These are phyloP conservation scores for Malachius bipustulatus DNA, from an alignment of 2,888 invertebrate genomes.

Conservation along the genomic window DNA sequence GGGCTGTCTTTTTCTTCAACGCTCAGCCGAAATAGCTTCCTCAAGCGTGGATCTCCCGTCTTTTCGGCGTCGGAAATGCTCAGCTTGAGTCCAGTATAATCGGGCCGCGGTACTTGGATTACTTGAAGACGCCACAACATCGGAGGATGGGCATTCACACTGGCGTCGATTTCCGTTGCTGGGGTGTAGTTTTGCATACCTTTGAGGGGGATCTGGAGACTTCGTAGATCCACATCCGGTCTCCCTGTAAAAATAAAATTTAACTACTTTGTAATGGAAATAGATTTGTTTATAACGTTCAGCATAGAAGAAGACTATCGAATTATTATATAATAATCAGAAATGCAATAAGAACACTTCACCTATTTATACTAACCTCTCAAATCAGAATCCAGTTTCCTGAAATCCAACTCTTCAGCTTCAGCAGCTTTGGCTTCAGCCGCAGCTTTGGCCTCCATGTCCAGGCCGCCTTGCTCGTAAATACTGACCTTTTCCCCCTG, in stretches of 20 bases:
- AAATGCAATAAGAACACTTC: conserved; percentile 17
- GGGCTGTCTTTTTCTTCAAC: conserved; percentile 46
- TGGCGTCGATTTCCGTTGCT: conserved; percentile 78
- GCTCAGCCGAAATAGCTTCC: conserved; percentile 60
- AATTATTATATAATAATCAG: conserved; percentile 5
- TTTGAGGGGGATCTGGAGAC: conserved; percentile 62
- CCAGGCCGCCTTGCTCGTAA: conserved; percentile 48
- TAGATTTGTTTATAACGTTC: too few species aligned
- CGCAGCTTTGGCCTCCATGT: conserved; percentile 38
- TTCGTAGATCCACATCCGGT: conserved; percentile 62
- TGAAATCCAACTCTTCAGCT: conserved; percentile 53
- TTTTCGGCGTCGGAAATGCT: conserved; percentile 60
- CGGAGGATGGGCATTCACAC: conserved; percentile 64
- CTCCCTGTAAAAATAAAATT: conserved; percentile 24
- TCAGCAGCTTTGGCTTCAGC: conserved; percentile 36
- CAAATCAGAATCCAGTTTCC: conserved; percentile 31
- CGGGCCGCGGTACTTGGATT: conserved; percentile 59
- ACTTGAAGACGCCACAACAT: conserved; percentile 50
- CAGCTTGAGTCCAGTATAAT: conserved; percentile 61
- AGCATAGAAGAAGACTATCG: too few species aligned
- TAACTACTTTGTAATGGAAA: too few species aligned
- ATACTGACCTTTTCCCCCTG: conserved; percentile 41
- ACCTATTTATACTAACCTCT: conserved; percentile 7
- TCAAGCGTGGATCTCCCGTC: conserved; percentile 61
- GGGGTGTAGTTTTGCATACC: conserved; percentile 67